Percentiles rank a stretch among this genome's conserved stretches.
These are phyloP conservation scores for Myotis myotis DNA, from an alignment of 2,797 vertebrate species.

Conservation along the genomic window DNA sequence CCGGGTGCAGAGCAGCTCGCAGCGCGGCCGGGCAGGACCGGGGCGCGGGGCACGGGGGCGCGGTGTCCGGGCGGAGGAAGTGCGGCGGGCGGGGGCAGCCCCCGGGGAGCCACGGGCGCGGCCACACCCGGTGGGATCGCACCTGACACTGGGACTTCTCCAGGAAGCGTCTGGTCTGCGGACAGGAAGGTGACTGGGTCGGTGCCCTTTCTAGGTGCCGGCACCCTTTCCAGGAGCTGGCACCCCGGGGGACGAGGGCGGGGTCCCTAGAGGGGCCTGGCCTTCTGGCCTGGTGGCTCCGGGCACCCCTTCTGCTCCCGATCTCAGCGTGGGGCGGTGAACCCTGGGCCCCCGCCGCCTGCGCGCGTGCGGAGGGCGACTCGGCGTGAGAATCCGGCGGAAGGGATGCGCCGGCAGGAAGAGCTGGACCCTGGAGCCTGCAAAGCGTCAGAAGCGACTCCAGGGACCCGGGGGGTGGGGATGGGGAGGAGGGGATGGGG, in stretches of 20 bases:
- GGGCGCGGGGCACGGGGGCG: not conserved
- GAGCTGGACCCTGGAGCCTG: conserved; percentile 57
- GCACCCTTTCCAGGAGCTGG: not conserved
- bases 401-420: conserved; percentile 64
- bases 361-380: not conserved
- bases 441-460: conserved; percentile 59
- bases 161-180: not conserved
- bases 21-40: not conserved
- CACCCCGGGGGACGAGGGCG: not conserved
- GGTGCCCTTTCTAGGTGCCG: not conserved
- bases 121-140: conserved; percentile 51
- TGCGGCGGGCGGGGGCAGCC: not conserved
- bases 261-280: not conserved
- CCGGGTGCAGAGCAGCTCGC: not conserved
- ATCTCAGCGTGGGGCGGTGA: not conserved
- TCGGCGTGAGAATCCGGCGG: conserved; percentile 64
- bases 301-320: not conserved
- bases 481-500: not conserved
- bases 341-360: not conserved
- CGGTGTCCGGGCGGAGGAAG: not conserved
- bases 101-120: not conserved
- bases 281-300: not conserved
- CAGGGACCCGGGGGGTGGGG: not conserved
- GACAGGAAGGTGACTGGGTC: not conserved
- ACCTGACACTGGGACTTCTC: conserved; percentile 49